Conservation (phyloP, 64 coral and sea anemone species). For the Montipora capricornis region DNA sequence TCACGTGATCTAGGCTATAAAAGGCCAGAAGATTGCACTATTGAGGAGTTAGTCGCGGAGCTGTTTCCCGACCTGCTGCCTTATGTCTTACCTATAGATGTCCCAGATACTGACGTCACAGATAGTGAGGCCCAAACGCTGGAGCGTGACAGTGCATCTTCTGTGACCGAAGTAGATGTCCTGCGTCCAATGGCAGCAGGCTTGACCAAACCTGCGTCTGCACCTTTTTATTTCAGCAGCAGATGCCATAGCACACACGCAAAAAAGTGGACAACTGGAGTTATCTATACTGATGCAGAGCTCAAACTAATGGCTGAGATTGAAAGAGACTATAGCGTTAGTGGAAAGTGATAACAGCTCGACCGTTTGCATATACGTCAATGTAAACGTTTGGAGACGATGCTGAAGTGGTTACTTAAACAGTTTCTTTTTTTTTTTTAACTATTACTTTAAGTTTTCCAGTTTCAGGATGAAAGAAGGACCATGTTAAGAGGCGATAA, state of each 20-base stretch:
- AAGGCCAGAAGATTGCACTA: not conserved
- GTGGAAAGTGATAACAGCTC: not conserved
- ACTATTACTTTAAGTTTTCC: not conserved
- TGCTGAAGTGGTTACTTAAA: not conserved
- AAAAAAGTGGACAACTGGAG: not conserved
- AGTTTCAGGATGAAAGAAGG: not conserved
- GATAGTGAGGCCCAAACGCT: not conserved
- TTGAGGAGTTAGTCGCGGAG: slow-evolving; percentile 5
- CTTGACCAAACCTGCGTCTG: not conserved
- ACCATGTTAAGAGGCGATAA: too few species aligned
- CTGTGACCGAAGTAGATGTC: slow-evolving; percentile 1
- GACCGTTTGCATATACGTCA: not conserved
- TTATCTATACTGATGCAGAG: not conserved
- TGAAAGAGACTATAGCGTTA: slow-evolving; percentile 3
- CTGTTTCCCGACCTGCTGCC: not conserved
- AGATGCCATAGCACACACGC: not conserved
- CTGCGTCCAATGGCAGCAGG: slow-evolving; percentile 25
- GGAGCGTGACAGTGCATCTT: slow-evolving; percentile 1
- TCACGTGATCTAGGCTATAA: not conserved
- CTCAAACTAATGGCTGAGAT: not conserved
- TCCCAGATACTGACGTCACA: not conserved
- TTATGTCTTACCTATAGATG: not conserved
- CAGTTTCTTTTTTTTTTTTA: not conserved
- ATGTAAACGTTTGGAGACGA: not conserved
- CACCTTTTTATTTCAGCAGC: not conserved